A percentile compares a stretch with the other conserved stretches of the same genome.
Evolutionary conservation across 2,797 vertebrate genomes (phyloP).

Genomic region (Sylvia borin): DNA sequence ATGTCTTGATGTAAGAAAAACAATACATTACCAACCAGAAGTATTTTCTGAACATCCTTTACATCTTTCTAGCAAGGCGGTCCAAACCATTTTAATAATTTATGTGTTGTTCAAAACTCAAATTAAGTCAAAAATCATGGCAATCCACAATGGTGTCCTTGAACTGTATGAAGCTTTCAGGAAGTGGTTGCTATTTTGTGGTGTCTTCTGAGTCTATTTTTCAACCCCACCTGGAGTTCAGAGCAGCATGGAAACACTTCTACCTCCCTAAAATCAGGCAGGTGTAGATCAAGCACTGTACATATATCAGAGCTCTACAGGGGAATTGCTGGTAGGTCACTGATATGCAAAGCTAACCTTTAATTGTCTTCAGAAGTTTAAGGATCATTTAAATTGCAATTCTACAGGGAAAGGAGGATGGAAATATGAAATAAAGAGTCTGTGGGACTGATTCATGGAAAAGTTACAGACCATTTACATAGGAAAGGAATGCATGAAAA

Average conservation of each 20-base stretch:
- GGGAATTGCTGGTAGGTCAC: conserved; percentile 28
- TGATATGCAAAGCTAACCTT: conserved; percentile 63
- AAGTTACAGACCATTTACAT: conserved; percentile 63
- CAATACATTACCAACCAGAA: not conserved
- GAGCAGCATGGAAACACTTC: conserved; percentile 21
- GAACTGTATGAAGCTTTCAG: conserved; percentile 1
- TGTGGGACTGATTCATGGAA: conserved; percentile 41
- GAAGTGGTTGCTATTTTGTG: not conserved
- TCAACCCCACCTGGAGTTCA: not conserved
- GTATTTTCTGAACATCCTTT: conserved; percentile 22
- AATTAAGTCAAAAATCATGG: conserved; percentile 13
- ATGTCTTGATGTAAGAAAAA: not conserved
- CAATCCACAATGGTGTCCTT: not conserved
- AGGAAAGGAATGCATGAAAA: conserved; percentile 65
- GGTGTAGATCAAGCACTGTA: conserved; percentile 30
- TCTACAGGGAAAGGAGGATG: conserved; percentile 3
- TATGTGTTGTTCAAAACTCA: not conserved
- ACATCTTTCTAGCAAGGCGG: conserved; percentile 23
- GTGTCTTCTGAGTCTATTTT: conserved; percentile 17
- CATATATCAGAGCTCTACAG: conserved; percentile 24
- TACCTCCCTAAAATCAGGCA: conserved; percentile 8
- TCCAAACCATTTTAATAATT: conserved; percentile 4
- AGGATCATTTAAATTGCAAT: conserved; percentile 65
- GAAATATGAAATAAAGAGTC: conserved; percentile 35
- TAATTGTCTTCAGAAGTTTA: conserved; percentile 62